Base-by-base conservation (phyloP, 2,797 vertebrate genomes). In the Falco columbarius region DNA sequence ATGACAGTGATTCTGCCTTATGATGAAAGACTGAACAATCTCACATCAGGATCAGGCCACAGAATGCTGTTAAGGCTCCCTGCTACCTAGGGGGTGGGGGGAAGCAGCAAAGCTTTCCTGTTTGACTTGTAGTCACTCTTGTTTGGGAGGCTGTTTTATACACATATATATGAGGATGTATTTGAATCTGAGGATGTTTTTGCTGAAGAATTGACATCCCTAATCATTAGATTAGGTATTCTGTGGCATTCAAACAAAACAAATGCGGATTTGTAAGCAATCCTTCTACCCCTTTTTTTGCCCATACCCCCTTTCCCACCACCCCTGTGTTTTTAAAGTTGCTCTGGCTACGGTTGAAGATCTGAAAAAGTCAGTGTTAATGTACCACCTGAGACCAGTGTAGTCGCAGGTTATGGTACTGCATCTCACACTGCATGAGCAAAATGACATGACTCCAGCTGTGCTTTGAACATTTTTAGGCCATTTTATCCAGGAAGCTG, bases 401-500 rank as follows among this genome's bases (percentile, higher is more conserved):
- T 26, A 18, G 14, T 67, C 56, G 40, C 1, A 3, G 63, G 13
- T 70, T 59, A 1, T n/a, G 38, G 58, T 56, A 49, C 55, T 84
- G 34, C 27, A 46, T 71, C 46, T 93, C 49, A 68, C 8, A 29
- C 21, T 40, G 32, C 61, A 26, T 55, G 49, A 72, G 30, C 29
- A 70, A 63, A 81, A 49, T 58, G 3, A 65, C 3, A 4, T 76
- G 44, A 88, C 14, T 95, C 6, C 67, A 36, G 15, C 49, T 96
- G 42, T 91, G 77, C 32, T 91, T 88, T 94, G 76, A 8, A 8
- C 38, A 14, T 93, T 93, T 94, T 92, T 80, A 94, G 99, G 99
- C 99, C 8, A 99, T 99, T 97, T 97, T 99, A 81, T 99, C 98
- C 86, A 99, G 99, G 97, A 99, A 99, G 96, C 98, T 99, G 40